These are phyloP conservation scores for Perca schrenkii DNA, from an alignment of 2,113 vertebrate genomes.

Conservation along the genomic window DNA sequence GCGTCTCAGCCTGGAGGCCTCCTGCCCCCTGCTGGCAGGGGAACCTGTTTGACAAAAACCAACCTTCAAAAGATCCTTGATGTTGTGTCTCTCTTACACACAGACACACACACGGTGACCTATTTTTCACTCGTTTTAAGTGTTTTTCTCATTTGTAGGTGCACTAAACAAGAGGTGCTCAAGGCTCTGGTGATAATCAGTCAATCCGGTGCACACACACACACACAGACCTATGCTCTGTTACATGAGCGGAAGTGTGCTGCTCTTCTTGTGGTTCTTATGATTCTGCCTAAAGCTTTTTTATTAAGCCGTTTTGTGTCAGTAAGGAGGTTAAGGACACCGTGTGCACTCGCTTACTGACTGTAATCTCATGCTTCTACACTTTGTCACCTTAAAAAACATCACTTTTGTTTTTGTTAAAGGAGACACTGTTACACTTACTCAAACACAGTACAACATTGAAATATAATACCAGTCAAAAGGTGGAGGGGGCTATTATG, in stretches of 20 bases:
- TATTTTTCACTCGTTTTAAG: slow-evolving; percentile 20
- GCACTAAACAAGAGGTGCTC: background rate
- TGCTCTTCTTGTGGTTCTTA: slow-evolving; percentile 16
- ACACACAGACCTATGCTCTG: background rate
- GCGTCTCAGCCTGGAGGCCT: slow-evolving; percentile 31
- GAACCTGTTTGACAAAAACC: background rate
- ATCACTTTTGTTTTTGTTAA: background rate
- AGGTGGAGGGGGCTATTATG: too few relatives aligned
- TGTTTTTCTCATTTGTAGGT: slow-evolving; percentile 16
- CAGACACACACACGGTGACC: slow-evolving; percentile 18
- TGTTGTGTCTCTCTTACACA: background rate
- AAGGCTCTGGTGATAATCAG: slow-evolving; percentile 21
- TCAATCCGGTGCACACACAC: slow-evolving; percentile 12
- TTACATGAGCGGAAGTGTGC: background rate
- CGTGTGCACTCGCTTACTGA: background rate
- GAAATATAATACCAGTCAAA: too few relatives aligned
- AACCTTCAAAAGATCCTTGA: slow-evolving; percentile 5
- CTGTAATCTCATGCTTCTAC: background rate
- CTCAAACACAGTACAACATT: background rate
- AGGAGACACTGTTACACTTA: background rate
- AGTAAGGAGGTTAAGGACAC: slow-evolving; percentile 30
- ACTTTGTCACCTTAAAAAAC: background rate
- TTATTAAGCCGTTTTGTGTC: slow-evolving; percentile 8
- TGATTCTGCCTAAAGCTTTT: slow-evolving; percentile 6
- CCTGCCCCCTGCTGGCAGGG: slow-evolving; percentile 74